Conservation (phyloP, 2,888 invertebrate genomes). For the Andrena flavipes region DNA sequence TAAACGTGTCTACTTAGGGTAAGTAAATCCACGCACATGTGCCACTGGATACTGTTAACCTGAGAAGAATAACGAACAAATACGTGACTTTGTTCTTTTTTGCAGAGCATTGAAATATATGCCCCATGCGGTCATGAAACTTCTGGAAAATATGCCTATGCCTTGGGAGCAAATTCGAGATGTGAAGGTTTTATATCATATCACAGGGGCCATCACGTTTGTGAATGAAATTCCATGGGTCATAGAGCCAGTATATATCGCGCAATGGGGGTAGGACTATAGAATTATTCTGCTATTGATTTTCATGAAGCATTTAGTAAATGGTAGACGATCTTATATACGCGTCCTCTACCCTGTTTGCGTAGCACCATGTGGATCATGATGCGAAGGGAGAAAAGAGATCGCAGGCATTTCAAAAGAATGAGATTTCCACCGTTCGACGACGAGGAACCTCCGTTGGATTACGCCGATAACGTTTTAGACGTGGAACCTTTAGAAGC, state of each 20-base stretch:
- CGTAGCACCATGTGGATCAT: constrained; percentile 99
- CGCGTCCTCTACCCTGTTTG: neutral
- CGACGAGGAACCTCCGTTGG: constrained; percentile 99
- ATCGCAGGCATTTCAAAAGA: constrained; percentile 98
- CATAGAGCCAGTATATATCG: constrained; percentile 99
- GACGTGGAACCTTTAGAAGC: constrained; percentile 99
- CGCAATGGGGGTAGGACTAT: constrained; percentile 96
- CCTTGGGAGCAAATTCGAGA: constrained; percentile 99
- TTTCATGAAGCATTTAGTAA: neutral
- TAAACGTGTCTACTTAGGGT: constrained; percentile 98
- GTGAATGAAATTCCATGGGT: constrained; percentile 99
- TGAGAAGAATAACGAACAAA: neutral
- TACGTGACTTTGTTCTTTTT: constrained; percentile 42
- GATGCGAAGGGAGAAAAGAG: constrained; percentile 99
- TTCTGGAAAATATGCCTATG: constrained; percentile 99
- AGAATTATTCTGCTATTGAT: constrained; percentile 11
- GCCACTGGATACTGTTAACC: neutral
- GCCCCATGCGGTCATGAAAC: constrained; percentile 99
- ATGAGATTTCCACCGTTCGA: constrained; percentile 99
- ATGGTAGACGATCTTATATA: neutral
- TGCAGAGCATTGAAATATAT: constrained; percentile 98
- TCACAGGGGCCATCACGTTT: constrained; percentile 99
- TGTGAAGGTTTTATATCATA: constrained; percentile 98
- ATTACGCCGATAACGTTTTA: constrained; percentile 99
- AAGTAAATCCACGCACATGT: constrained; percentile 65